Evolutionary conservation across 2,888 invertebrate species (phyloP), one percentile per base, ranked within the genome.

Genomic region (Odontocerum albicorne): DNA sequence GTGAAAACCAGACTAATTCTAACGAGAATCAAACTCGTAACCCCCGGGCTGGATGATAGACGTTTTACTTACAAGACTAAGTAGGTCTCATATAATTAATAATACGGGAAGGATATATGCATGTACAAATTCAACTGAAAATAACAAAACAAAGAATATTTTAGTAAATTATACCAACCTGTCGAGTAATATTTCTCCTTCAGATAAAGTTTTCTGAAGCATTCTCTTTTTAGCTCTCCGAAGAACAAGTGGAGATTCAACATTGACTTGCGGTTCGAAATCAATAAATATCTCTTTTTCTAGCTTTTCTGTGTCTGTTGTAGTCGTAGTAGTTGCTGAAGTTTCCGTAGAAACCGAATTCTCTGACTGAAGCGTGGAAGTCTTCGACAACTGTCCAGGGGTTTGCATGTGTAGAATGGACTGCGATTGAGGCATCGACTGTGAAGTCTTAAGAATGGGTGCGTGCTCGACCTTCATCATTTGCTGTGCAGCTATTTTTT

Each of bases 261-360:
- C 80, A 46, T 83, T 83, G 10, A 84, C 73, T 59, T 84, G 81
- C 4, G 92, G 92, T 71, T 92, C 91, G 68, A 92, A 92, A 68
- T 92, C 90, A 62, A 92, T 92, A 59, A 92, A 86, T 52, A 92
- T 92, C 73, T 92, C 92, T 64, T 84, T 83, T 68, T 87, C 87
- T 65, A 85, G 85, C 63, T 84, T 81, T 61, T 83, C 77, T 67
- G 82, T 77, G 40, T 79, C 77, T 60, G 76, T 77, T 3, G 45
- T 35, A 2, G 57, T 51, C 3, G 59, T 58, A 2, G 78, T 77
- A 2, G 78, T 77, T 2, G 72, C 75, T 6, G 77, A 77, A 27
- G 76, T 77, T 68, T 77, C 77, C 27, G 77, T 78, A 1, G 78
- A 77, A 56, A 75, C 74, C 1, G 77, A 77, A 57, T 75, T 74